Base-by-base conservation (phyloP, 2,888 invertebrate genomes). In the Spodoptera littoralis region DNA sequence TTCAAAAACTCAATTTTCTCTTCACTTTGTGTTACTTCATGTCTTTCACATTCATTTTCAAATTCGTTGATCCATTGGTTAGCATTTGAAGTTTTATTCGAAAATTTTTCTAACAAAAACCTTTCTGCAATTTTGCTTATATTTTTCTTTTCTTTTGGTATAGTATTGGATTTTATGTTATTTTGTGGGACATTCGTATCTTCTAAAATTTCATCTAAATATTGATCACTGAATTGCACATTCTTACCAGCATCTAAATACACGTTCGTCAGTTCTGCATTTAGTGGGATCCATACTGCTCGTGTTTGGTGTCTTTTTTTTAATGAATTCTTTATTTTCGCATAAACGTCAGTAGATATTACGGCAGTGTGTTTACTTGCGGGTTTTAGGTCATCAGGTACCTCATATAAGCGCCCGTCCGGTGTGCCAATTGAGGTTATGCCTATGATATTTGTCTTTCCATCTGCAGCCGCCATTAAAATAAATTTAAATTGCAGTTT, bases 381-480 rank as follows among this genome's bases (percentile, higher is more conserved):
- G 3, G 18, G 18, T 6, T 51, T 36, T 0, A 41, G 18, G 6
- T 51, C 51, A 0, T 51, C 22, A 0, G 41, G 50, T 1, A 50
- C 5, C 11, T 36, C 51, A 41, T 41, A 51, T 30, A 41, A 3
- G 11, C 36, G 11, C 11, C 41, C 41, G 13, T 18, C 51, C 4
- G 36, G 36, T 41, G 41, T 50, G 11, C 18, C 50, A 18, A 51
- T 51, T 41, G 36, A 51, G 41, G 50, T 22, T 41, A 41, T 11
- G 8, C 50, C 30, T 13, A 1, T 18, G 0, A 41, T 18, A 8
- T 36, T 51, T 50, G 50, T 36, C 18, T 51, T 51, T 22, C 41
- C 41, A 13, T 51, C 41, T 2, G 36, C 1, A 36, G 18, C 0
- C 0, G n/a, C 11, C 0, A 50, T 2, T 13, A 50, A 30, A 4